These are phyloP conservation scores for Campaea margaritaria DNA, from an alignment of 2,888 invertebrate genomes.

Conservation along the genomic window DNA sequence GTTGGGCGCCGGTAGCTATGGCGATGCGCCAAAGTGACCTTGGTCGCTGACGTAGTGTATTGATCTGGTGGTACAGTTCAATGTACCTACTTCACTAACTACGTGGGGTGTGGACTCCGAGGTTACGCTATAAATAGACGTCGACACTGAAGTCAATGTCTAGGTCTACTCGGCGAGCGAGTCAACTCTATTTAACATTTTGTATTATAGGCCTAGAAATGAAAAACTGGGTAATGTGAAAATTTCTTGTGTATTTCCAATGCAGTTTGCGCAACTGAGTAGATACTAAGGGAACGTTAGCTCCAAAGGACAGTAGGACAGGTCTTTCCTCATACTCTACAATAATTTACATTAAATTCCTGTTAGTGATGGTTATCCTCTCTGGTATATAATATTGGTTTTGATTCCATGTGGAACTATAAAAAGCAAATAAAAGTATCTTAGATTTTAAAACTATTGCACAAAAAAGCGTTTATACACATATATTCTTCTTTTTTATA, in stretches of 20 bases:
- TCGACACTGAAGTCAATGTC: slow-evolving; percentile 43
- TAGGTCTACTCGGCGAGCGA: slow-evolving; percentile 41
- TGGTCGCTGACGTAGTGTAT: slow-evolving; percentile 48
- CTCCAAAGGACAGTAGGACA: slow-evolving; percentile 58
- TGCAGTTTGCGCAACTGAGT: slow-evolving; percentile 69
- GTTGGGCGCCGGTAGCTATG: slow-evolving; percentile 68
- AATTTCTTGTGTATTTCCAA: slow-evolving; percentile 79
- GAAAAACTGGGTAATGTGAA: slow-evolving; percentile 78
- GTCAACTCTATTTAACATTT: slow-evolving; percentile 31
- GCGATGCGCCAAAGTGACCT: slow-evolving; percentile 60
- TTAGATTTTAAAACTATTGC: slow-evolving; percentile 36
- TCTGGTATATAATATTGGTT: slow-evolving; percentile 32
- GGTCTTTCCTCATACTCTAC: slow-evolving; percentile 38
- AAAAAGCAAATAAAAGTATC: slow-evolving; percentile 32
- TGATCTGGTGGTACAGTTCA: slow-evolving; percentile 59
- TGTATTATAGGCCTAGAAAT: slow-evolving; percentile 56
- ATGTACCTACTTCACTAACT: slow-evolving; percentile 38
- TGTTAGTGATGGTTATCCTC: slow-evolving; percentile 30
- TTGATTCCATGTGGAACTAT: slow-evolving; percentile 36
- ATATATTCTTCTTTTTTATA: slow-evolving; percentile 33
- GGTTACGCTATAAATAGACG: slow-evolving; percentile 33
- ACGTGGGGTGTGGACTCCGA: slow-evolving; percentile 31
- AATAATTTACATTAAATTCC: slow-evolving; percentile 35
- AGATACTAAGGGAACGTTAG: slow-evolving; percentile 60
- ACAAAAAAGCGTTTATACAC: slow-evolving; percentile 35